phyloP scores from a whole-genome alignment of 1,140 invertebrate species.

The Penaeus vannamei region DNA sequence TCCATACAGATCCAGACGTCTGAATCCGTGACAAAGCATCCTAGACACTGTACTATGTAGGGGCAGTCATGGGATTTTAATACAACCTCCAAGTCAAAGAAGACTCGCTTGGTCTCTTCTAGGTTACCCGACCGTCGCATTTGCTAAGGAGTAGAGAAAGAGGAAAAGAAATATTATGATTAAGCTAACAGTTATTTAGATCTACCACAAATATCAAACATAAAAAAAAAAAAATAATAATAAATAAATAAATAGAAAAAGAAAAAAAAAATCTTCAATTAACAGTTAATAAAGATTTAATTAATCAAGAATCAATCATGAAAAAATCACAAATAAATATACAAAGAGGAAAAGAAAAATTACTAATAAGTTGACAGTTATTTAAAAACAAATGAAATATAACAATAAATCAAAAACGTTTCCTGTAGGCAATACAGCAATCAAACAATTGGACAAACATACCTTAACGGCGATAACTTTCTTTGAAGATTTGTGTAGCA shows the following conservation, averaged over 20 bases:
- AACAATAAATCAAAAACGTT: too few species aligned
- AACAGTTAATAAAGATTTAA: too few species aligned
- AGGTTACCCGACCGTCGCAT: slow-evolving; percentile 96
- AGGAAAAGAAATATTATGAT: slow-evolving; percentile 33
- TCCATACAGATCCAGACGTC: slow-evolving; percentile 84
- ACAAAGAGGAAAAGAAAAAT: too few species aligned
- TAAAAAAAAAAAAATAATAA: slow-evolving; percentile 12
- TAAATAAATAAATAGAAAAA: slow-evolving; percentile 5
- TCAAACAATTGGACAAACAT: slow-evolving; percentile 68
- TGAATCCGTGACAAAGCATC: slow-evolving; percentile 95
- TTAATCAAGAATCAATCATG: too few species aligned
- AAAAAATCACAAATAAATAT: too few species aligned
- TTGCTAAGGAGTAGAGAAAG: slow-evolving; percentile 79
- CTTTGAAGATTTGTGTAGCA: slow-evolving; percentile 89
- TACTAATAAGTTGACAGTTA: too few species aligned
- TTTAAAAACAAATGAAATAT: too few species aligned
- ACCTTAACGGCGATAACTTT: slow-evolving; percentile 95
- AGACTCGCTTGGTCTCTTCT: slow-evolving; percentile 97
- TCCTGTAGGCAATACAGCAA: too few species aligned
- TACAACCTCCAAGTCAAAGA: slow-evolving; percentile 98
- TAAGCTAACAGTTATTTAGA: slow-evolving; percentile 52
- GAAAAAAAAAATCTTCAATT: too few species aligned
- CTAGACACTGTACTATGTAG: slow-evolving; percentile 96
- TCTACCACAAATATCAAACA: slow-evolving; percentile 50
- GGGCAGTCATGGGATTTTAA: slow-evolving; percentile 96